These are phyloP conservation scores for Larimichthys polyactis DNA, from an alignment of 2,113 vertebrate genomes.

Conservation along the genomic window DNA sequence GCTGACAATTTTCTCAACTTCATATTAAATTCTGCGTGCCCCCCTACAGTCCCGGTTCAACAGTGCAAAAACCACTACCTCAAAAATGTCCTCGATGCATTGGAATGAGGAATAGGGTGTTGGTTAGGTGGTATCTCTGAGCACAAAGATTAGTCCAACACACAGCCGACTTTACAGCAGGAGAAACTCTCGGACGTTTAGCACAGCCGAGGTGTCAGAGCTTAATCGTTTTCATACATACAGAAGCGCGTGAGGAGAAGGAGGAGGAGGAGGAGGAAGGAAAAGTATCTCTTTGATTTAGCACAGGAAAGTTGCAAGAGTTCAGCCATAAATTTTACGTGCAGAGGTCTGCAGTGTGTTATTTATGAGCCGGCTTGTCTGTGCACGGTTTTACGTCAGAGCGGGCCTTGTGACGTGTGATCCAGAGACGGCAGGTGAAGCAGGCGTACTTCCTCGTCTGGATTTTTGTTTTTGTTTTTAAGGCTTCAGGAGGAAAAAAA, in stretches of 20 bases:
- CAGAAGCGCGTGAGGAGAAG: constrained; percentile 7
- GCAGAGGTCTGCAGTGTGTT: constrained; percentile 44
- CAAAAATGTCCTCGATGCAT: constrained; percentile 67
- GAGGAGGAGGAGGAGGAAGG: neutral
- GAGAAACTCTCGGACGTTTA: constrained; percentile 45
- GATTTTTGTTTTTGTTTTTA: constrained; percentile 5
- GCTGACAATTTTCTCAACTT: constrained; percentile 70
- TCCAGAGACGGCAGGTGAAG: constrained; percentile 45
- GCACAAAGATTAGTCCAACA: constrained; percentile 56
- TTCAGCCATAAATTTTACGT: constrained; percentile 56
- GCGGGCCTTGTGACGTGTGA: constrained; percentile 40
- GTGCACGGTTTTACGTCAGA: constrained; percentile 43
- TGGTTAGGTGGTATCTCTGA: constrained; percentile 64
- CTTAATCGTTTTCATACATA: constrained; percentile 26
- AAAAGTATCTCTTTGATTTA: constrained; percentile 64
- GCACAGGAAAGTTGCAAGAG: constrained; percentile 58
- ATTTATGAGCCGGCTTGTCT: constrained; percentile 58
- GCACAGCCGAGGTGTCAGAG: constrained; percentile 25
- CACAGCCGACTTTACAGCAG: constrained; percentile 38
- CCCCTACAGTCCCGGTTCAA: constrained; percentile 60
- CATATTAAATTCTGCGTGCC: constrained; percentile 68
- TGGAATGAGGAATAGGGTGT: constrained; percentile 61
- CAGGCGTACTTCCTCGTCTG: constrained; percentile 44
- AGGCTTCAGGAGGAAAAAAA: constrained; percentile 9
- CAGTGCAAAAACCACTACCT: constrained; percentile 71